Evolutionary conservation across 1,140 invertebrate species (phyloP).

Genomic region (Drosophila pallidifrons): DNA sequence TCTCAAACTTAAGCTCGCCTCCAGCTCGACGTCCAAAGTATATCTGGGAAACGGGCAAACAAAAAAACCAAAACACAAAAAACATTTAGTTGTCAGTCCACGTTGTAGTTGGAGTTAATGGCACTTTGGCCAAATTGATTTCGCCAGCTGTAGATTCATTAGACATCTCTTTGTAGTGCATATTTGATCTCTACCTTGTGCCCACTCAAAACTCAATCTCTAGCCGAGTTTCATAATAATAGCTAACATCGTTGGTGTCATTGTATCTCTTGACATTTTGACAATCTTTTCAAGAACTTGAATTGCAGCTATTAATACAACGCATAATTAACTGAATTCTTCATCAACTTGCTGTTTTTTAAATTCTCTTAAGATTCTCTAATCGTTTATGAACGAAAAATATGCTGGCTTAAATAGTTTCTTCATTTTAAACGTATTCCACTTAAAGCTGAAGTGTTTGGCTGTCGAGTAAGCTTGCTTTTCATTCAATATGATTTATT

Average conservation of each 20-base stretch:
- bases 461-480: background rate
- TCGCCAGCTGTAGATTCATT: constrained; percentile 20
- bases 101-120: constrained; percentile 48
- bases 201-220: constrained; percentile 1
- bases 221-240: background rate
- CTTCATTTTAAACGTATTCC: no score
- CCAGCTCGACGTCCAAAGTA: constrained; percentile 13
- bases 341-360: no score
- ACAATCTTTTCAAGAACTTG: background rate
- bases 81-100: background rate
- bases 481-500: no score
- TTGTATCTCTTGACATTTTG: background rate
- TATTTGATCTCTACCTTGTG: background rate
- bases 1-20: constrained; percentile 13
- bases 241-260: background rate
- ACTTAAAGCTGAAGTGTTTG: no score
- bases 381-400: no score
- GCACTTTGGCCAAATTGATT: constrained; percentile 53
- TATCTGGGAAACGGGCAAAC: constrained; percentile 1
- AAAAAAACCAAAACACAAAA: background rate
- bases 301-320: no score
- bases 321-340: no score
- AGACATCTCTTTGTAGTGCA: constrained; percentile 1
- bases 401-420: no score
- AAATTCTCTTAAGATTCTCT: no score